phyloP scores from a whole-genome alignment of 2,888 invertebrate species.

The Hymenopus coronatus region DNA sequence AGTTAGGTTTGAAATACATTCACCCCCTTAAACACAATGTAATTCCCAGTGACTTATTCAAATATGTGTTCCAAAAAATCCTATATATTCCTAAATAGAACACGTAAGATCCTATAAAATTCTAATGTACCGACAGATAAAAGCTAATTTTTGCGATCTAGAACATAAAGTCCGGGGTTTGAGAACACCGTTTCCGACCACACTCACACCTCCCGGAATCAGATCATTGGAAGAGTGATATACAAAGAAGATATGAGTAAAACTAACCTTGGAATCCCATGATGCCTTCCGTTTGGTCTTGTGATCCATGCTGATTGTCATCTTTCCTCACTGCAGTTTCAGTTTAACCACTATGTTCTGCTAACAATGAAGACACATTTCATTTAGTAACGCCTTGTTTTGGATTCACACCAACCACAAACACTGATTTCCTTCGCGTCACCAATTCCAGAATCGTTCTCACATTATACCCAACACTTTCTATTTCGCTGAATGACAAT shows the following conservation, averaged over 20 bases:
- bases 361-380: background rate
- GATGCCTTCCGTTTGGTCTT: conserved; percentile 51
- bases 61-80: too few species aligned
- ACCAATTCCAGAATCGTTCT: background rate
- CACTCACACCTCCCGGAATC: too few species aligned
- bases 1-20: too few species aligned
- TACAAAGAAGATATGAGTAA: too few species aligned
- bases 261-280: conserved; percentile 55
- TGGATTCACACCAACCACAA: background rate
- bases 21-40: too few species aligned
- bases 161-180: too few species aligned
- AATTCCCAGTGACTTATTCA: too few species aligned
- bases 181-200: too few species aligned
- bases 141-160: too few species aligned
- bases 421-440: background rate
- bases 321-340: conserved; percentile 34
- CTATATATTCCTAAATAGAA: too few species aligned
- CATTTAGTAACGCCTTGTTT: background rate
- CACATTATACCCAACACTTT: background rate
- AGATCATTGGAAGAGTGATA: background rate
- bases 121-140: too few species aligned
- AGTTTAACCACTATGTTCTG: background rate
- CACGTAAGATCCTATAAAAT: too few species aligned
- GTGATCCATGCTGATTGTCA: conserved; percentile 53
- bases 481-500: background rate